Evolutionary conservation across 2,888 invertebrate genomes (phyloP).

Genomic region (Erebia epiphron): DNA sequence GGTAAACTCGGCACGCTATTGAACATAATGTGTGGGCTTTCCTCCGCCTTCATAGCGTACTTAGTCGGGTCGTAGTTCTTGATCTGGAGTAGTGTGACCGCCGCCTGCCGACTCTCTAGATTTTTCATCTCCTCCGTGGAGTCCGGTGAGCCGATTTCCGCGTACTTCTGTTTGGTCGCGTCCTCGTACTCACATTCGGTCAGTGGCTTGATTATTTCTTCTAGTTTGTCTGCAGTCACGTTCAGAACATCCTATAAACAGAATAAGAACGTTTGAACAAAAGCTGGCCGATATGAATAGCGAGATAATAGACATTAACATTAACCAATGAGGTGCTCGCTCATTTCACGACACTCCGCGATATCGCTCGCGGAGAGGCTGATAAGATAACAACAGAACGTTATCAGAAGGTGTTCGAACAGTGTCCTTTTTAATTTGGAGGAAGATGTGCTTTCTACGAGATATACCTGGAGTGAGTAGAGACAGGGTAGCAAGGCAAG

Average conservation of each 20-base stretch:
- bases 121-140: constrained; percentile 81
- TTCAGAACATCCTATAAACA: constrained; percentile 83
- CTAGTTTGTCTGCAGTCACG: constrained; percentile 82
- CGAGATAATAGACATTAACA: constrained; percentile 67
- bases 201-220: constrained; percentile 81
- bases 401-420: constrained; percentile 63
- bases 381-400: constrained; percentile 73
- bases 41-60: constrained; percentile 71
- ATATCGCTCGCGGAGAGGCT: constrained; percentile 63
- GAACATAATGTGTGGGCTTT: constrained; percentile 82
- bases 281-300: constrained; percentile 56
- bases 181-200: constrained; percentile 64
- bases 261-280: constrained; percentile 62
- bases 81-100: constrained; percentile 77
- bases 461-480: constrained; percentile 66
- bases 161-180: constrained; percentile 65
- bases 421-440: constrained; percentile 65
- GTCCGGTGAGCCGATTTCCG: constrained; percentile 75
- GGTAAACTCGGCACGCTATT: constrained; percentile 83
- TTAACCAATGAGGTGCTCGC: constrained; percentile 70
- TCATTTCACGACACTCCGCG: constrained; percentile 58
- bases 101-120: constrained; percentile 78
- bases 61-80: constrained; percentile 80
- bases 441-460: constrained; percentile 67
- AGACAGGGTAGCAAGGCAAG: constrained; percentile 27